These are phyloP conservation scores for Tursiops truncatus DNA, from an alignment of 2,113 vertebrate species.

Conservation along the genomic window DNA sequence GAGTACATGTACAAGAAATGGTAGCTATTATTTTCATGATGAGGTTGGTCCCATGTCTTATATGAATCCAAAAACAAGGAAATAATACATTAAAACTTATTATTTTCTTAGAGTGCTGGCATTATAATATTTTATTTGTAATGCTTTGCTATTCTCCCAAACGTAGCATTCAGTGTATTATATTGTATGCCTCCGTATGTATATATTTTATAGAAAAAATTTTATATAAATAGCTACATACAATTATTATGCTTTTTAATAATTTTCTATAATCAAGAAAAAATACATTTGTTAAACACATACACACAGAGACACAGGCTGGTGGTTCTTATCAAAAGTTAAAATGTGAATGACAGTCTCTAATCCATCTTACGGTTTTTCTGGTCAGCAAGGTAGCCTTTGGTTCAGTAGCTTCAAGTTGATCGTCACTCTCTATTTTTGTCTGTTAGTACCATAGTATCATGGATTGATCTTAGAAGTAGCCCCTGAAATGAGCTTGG, in stretches of 20 bases:
- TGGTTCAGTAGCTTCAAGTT: neutral
- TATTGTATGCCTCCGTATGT: neutral
- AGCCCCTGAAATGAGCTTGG: neutral
- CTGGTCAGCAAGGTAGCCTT: neutral
- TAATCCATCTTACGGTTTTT: neutral
- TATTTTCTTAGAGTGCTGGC: neutral
- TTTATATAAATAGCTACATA: neutral
- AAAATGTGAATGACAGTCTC: fast-evolving
- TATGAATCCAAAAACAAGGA: neutral
- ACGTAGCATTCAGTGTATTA: neutral
- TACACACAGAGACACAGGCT: neutral
- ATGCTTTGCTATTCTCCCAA: neutral
- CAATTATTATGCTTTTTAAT: neutral
- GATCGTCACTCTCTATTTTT: neutral
- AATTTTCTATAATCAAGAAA: neutral
- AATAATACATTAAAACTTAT: neutral
- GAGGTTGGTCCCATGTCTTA: neutral
- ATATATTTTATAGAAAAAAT: neutral
- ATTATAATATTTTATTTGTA: neutral
- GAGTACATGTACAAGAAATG: too few species aligned
- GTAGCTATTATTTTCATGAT: neutral
- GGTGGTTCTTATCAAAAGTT: neutral
- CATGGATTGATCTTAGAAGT: neutral
- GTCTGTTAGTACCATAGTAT: neutral
- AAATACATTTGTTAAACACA: neutral